Percentiles rank a stretch among this genome's conserved stretches.
Evolutionary conservation across 2,113 vertebrate genomes (phyloP).

Genomic region (Leucopsar rothschildi): DNA sequence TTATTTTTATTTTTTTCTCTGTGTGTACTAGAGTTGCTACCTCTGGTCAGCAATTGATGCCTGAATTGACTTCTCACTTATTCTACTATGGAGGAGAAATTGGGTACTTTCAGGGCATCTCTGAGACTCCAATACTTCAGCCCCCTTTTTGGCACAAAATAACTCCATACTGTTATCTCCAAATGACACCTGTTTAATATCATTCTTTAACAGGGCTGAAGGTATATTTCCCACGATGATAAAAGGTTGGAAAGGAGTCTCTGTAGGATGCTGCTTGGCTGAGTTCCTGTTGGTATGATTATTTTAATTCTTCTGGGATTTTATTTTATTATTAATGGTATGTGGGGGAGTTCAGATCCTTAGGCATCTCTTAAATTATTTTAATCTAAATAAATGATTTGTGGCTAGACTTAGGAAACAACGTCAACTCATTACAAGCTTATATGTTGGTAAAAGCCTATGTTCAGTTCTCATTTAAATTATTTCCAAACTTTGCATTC

Average conservation of each 20-base stretch:
- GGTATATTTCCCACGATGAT: background rate
- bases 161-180: background rate
- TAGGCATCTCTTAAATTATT: constrained; percentile 33
- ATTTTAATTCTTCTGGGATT: constrained; percentile 46
- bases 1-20: fast-evolving
- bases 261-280: constrained; percentile 23
- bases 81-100: background rate
- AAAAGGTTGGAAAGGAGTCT: constrained; percentile 23
- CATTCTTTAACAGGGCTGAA: background rate
- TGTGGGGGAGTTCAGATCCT: background rate
- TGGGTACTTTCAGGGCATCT: background rate
- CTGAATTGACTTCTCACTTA: background rate
- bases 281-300: constrained; percentile 9
- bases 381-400: constrained; percentile 19
- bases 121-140: background rate
- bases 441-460: background rate
- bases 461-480: background rate
- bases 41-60: background rate
- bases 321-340: constrained; percentile 32
- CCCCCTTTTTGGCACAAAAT: background rate
- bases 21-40: background rate
- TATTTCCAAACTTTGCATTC: background rate
- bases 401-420: background rate
- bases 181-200: constrained; percentile 7
- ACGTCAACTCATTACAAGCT: background rate